These are phyloP conservation scores for Hozukius guyotensis DNA, from an alignment of 2,797 vertebrate genomes.

Conservation along the genomic window DNA sequence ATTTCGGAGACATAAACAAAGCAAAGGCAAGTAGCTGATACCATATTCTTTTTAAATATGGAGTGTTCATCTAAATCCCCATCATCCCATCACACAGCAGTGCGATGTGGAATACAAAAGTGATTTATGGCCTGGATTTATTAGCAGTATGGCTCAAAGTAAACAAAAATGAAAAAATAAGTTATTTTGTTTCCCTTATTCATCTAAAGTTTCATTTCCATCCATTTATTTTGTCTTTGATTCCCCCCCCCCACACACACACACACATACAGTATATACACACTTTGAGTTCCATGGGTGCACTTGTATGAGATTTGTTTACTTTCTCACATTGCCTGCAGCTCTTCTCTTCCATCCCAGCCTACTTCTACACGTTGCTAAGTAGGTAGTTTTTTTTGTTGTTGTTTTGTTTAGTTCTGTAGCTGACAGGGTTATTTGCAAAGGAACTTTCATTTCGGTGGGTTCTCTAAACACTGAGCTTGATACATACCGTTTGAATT, in stretches of 20 bases:
- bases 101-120: background rate
- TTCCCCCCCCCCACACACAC: background rate
- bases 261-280: background rate
- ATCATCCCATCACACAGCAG: constrained; percentile 16
- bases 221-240: constrained; percentile 39
- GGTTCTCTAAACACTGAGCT: constrained; percentile 46
- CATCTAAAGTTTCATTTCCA: constrained; percentile 55
- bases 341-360: constrained; percentile 53
- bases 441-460: constrained; percentile 35
- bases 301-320: constrained; percentile 63
- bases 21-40: background rate
- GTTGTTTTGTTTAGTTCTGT: constrained; percentile 6
- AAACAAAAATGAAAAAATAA: constrained; percentile 46
- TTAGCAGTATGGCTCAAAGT: constrained; percentile 18
- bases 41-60: constrained; percentile 1
- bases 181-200: constrained; percentile 39
- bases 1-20: constrained; percentile 8
- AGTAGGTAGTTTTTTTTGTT: constrained; percentile 22
- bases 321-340: constrained; percentile 55
- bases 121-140: constrained; percentile 42
- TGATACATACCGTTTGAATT: constrained; percentile 44
- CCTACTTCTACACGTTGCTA: constrained; percentile 52
- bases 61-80: constrained; percentile 11
- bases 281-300: constrained; percentile 45
- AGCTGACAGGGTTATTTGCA: constrained; percentile 49